phyloP scores from a whole-genome alignment of 1,140 invertebrate species.

The Drosophila takahashii region DNA sequence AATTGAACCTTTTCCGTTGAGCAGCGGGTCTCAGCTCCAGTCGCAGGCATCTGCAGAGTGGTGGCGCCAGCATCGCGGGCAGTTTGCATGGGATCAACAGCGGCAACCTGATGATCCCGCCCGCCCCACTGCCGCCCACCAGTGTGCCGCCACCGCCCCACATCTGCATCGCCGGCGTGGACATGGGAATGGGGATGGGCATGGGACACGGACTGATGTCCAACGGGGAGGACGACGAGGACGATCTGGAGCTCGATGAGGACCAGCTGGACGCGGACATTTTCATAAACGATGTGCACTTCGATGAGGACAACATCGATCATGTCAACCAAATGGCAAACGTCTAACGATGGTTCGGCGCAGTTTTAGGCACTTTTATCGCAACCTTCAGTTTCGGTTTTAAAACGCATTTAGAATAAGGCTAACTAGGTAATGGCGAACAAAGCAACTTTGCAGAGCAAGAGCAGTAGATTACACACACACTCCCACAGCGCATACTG shows the following conservation, averaged over 20 bases:
- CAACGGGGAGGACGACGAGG: constrained; percentile 76
- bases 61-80: constrained; percentile 82
- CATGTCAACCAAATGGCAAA: constrained; percentile 83
- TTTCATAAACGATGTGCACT: constrained; percentile 84
- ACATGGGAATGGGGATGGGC: constrained; percentile 64
- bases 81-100: constrained; percentile 84
- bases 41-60: constrained; percentile 82
- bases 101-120: constrained; percentile 80
- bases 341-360: constrained; percentile 74
- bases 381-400: constrained; percentile 74
- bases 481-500: constrained; percentile 16
- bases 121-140: constrained; percentile 80
- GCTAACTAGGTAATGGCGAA: constrained; percentile 48
- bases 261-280: constrained; percentile 74
- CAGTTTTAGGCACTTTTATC: constrained; percentile 66
- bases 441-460: constrained; percentile 50
- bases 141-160: constrained; percentile 83
- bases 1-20: not conserved
- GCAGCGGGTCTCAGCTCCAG: constrained; percentile 81
- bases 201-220: constrained; percentile 70
- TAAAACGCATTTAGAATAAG: constrained; percentile 67
- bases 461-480: constrained; percentile 32
- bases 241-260: constrained; percentile 74
- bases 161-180: constrained; percentile 80
- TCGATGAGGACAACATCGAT: constrained; percentile 80